These are phyloP conservation scores for Stenolophus ochropezus DNA, from an alignment of 2,888 invertebrate species.

Conservation along the genomic window DNA sequence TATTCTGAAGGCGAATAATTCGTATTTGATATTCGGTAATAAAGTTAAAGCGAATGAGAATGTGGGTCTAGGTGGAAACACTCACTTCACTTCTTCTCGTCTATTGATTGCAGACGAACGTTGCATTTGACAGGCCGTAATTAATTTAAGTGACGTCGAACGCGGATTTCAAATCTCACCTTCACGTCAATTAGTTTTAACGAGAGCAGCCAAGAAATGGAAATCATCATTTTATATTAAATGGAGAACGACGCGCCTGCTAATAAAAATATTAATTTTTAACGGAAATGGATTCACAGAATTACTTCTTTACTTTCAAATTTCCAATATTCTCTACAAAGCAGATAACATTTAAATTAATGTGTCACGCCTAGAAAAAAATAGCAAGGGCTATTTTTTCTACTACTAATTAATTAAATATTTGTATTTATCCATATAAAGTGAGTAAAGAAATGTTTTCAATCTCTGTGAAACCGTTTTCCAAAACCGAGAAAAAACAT, in stretches of 20 bases:
- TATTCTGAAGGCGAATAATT: not conserved
- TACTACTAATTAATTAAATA: too few relatives aligned
- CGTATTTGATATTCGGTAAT: not conserved
- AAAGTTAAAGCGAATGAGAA: not conserved
- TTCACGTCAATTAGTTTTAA: constrained; percentile 51
- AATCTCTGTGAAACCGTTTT: too few relatives aligned
- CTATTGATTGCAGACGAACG: constrained; percentile 41
- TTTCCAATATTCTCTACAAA: too few relatives aligned
- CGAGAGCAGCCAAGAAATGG: constrained; percentile 46
- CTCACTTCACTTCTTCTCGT: not conserved
- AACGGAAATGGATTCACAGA: constrained; percentile 20
- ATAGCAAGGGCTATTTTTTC: too few relatives aligned
- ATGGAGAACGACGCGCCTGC: not conserved
- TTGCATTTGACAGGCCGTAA: constrained; percentile 51
- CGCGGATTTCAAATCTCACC: constrained; percentile 31
- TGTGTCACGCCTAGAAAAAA: too few relatives aligned
- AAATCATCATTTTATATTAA: constrained; percentile 50
- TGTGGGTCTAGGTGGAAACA: not conserved
- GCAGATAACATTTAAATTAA: too few relatives aligned
- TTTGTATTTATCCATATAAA: too few relatives aligned
- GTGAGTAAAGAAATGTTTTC: too few relatives aligned
- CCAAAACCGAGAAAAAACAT: too few relatives aligned
- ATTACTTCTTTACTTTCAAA: too few relatives aligned
- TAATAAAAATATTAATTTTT: constrained; percentile 43
- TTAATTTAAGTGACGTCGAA: constrained; percentile 49